Base-by-base conservation (phyloP, 2,888 invertebrate species). In the Petrophora chlorosata region DNA sequence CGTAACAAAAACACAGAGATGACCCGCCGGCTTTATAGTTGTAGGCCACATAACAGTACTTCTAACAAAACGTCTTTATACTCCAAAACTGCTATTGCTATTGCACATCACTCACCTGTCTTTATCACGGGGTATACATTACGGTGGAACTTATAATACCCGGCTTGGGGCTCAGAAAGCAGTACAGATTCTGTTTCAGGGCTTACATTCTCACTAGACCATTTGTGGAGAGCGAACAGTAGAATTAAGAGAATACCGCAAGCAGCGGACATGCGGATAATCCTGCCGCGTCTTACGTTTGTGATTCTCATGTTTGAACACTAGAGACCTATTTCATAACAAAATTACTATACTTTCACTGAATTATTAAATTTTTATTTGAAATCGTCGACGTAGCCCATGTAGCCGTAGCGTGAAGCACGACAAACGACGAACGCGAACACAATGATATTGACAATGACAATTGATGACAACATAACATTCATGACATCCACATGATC, bases 151-250 rank as follows among this genome's bases (percentile, higher is more conserved):
- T 82, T 83, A 59, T 72, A 85, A 42, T 67, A 67, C 16, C 67
- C 67, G n/a, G 67, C 59, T 49, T 76, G 61, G 33, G 70, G 34
- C 23, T 78, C 74, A 23, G 70, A 55, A 54, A 65, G 54, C 23
- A 67, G 23, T 44, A 61, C 54, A 61, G 61, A 69, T 29, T 64
- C 63, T 5, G 62, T 54, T 57, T 69, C 67, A 34, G 22, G 56
- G 36, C 49, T 60, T 44, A 70, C 82, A 61, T 91, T 89, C 32
- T 90, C 88, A 63, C 80, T 87, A 26, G 92, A 90, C 90, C 93
- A 94, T 56, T 90, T 92, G 58, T 92, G 90, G 50, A 94, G 76
- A 61, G 93, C 86, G 76, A 93, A 94, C 42, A 95, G 73, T 45
- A 94, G 72, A 60, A 93, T 79, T 62, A 94, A 59, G 53, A 93